These are phyloP conservation scores for Drosophila ercepeae DNA, from an alignment of 1,140 invertebrate species.

Conservation along the genomic window DNA sequence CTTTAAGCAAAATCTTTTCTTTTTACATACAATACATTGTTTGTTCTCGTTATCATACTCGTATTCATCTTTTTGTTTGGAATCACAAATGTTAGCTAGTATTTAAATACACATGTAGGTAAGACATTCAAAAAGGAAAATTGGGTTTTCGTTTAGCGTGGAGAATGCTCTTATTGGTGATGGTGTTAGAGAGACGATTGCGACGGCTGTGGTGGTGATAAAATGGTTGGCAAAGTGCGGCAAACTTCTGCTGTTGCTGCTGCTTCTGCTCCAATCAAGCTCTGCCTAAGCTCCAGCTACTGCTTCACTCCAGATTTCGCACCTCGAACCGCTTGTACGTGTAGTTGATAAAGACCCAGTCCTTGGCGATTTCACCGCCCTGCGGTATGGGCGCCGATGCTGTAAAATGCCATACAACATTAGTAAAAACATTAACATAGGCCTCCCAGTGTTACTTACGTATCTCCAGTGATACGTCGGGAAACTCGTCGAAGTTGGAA, in stretches of 20 bases:
- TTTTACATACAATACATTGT: slow-evolving; percentile 57
- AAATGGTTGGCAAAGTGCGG: slow-evolving; percentile 73
- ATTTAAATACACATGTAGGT: slow-evolving; percentile 82
- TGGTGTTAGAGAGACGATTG: slow-evolving; percentile 69
- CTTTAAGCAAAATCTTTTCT: slow-evolving; percentile 51
- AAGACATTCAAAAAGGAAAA: slow-evolving; percentile 78
- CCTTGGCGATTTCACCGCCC: slow-evolving; percentile 95
- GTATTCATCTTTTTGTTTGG: slow-evolving; percentile 57
- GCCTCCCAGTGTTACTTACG: slow-evolving; percentile 89
- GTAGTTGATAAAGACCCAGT: slow-evolving; percentile 99
- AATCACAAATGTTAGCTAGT: slow-evolving; percentile 82
- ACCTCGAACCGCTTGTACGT: slow-evolving; percentile 99
- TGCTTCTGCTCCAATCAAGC: slow-evolving; percentile 24
- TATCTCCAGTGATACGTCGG: slow-evolving; percentile 99
- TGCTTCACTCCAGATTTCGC: slow-evolving; percentile 79
- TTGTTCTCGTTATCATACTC: slow-evolving; percentile 42
- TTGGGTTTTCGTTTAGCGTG: slow-evolving; percentile 61
- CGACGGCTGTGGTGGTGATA: slow-evolving; percentile 43
- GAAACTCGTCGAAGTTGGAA: slow-evolving; percentile 99
- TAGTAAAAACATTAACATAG: not conserved
- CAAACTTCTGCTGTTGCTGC: slow-evolving; percentile 59
- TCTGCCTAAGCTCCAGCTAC: slow-evolving; percentile 16
- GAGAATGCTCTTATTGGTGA: slow-evolving; percentile 61
- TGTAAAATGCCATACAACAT: slow-evolving; percentile 70
- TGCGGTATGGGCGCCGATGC: slow-evolving; percentile 92